Evolutionary conservation across 2,888 invertebrate species (phyloP).

Genomic region (Pantelozetes paolii): DNA sequence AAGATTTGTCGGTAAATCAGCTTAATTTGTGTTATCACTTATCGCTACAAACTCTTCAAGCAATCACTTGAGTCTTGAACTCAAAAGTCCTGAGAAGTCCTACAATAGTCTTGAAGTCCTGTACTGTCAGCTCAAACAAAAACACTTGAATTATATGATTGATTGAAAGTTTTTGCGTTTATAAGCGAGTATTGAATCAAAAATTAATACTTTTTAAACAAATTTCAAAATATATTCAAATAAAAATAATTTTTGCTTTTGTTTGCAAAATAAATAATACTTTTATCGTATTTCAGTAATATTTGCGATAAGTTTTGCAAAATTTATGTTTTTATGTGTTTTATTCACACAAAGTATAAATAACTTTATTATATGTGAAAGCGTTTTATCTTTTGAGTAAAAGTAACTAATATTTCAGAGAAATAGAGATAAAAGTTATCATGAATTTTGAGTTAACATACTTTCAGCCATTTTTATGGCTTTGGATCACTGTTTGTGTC

Average conservation of each 20-base stretch:
- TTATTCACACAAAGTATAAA: too few species aligned
- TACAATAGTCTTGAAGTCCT: neutral
- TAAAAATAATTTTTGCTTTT: too few species aligned
- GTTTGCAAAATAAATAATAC: too few species aligned
- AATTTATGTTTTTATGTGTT: neutral
- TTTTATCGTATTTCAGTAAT: too few species aligned
- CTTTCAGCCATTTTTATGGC: conserved; percentile 34
- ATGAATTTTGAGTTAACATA: conserved; percentile 5
- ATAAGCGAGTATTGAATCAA: too few species aligned
- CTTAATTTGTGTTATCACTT: conserved; percentile 33
- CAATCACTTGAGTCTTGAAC: conserved; percentile 12
- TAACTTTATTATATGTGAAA: neutral
- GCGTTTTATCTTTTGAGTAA: conserved; percentile 11
- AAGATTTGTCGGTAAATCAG: neutral
- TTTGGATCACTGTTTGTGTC: neutral
- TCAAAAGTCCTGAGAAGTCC: neutral
- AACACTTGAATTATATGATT: neutral
- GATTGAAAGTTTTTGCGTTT: neutral
- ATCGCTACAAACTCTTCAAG: conserved; percentile 14
- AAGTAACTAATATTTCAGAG: neutral
- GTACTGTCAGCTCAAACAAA: conserved; percentile 10
- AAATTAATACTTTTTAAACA: neutral
- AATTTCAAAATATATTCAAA: too few species aligned
- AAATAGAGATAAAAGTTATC: conserved; percentile 31
- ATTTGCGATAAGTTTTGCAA: neutral